Evolutionary conservation across 37 sponge, comb jelly and placozoan species (phyloP).

Genomic region (Hormiphora californensis): DNA sequence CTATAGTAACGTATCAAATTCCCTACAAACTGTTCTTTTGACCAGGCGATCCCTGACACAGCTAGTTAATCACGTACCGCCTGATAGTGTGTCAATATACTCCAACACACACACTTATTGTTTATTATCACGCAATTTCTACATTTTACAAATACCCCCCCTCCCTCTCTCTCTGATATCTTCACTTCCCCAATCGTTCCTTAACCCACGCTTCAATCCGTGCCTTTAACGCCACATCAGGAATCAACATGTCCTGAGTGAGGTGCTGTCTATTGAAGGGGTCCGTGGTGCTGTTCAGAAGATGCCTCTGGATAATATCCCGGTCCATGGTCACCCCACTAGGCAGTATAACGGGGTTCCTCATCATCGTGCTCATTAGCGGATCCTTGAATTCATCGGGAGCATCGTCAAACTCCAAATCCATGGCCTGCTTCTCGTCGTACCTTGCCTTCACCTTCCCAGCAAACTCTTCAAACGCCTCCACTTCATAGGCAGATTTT

Average conservation of each 20-base stretch:
- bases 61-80: too few species aligned
- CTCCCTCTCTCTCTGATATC: not conserved
- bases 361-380: conserved; percentile 93
- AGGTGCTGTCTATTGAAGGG: conserved; percentile 91
- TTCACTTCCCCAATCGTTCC: conserved; percentile 50
- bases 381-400: conserved; percentile 94
- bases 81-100: too few species aligned
- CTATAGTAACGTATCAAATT: too few species aligned
- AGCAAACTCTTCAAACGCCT: conserved; percentile 59
- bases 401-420: conserved; percentile 62
- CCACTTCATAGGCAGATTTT: conserved; percentile 38
- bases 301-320: conserved; percentile 77
- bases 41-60: too few species aligned
- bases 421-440: conserved; percentile 64
- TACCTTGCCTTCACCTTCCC: conserved; percentile 60
- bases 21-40: too few species aligned
- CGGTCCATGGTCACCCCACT: conserved; percentile 90
- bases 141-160: too few species aligned
- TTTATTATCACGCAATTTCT: too few species aligned
- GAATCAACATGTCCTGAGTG: conserved; percentile 75
- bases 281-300: conserved; percentile 80
- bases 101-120: too few species aligned
- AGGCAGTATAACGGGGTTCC: conserved; percentile 81
- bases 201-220: conserved; percentile 74
- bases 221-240: conserved; percentile 64